Conservation (phyloP, 2,797 vertebrate genomes). For the Gymnothorax reevesii region DNA sequence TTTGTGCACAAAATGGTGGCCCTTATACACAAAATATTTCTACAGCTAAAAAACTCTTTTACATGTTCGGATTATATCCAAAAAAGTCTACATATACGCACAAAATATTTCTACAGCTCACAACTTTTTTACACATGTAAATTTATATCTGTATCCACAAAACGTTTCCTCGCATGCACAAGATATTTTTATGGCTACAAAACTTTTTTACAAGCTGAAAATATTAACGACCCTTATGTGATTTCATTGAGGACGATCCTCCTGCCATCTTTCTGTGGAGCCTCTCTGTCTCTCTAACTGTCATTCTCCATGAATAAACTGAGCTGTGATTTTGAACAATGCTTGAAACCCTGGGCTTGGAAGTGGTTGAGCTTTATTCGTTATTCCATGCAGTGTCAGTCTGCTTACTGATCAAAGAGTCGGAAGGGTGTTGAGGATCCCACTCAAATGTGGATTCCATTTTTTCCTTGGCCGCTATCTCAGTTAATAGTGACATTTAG, state of each 20-base stretch:
- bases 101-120: background rate
- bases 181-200: too few species aligned
- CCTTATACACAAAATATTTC: too few species aligned
- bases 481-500: constrained; percentile 8
- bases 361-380: background rate
- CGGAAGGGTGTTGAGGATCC: background rate
- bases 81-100: too few species aligned
- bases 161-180: too few species aligned
- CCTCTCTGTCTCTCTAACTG: background rate
- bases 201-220: too few species aligned
- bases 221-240: background rate
- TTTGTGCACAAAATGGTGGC: too few species aligned
- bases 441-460: background rate
- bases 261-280: background rate
- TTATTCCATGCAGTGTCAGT: background rate
- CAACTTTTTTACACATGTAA: too few species aligned
- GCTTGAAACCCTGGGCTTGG: background rate
- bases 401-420: constrained; percentile 1
- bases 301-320: background rate
- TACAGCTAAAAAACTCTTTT: too few species aligned
- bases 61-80: too few species aligned
- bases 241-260: background rate
- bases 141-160: too few species aligned
- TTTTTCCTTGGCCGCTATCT: background rate
- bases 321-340: background rate